Evolutionary conservation across 2,797 vertebrate species (phyloP), one percentile per base, ranked within the genome.

Genomic region (Sebastes dallii): DNA sequence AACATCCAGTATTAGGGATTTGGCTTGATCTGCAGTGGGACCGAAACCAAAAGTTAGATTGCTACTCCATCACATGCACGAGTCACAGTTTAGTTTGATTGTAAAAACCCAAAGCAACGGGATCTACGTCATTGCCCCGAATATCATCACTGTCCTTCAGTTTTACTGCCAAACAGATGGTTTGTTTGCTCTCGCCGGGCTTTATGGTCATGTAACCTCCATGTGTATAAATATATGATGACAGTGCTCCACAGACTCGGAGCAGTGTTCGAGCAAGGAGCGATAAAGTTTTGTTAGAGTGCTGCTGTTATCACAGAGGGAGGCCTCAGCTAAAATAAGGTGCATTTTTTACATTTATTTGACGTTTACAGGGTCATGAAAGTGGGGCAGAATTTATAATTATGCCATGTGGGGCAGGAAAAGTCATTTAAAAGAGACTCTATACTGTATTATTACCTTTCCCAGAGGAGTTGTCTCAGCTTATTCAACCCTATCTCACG

Each of bases 311-410:
- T 91, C 83, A 68, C 83, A 65, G 60, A 78, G 62, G 73, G 67
- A 86, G 73, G 54, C 73, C 70, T 30, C 24, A 3, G 62, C 54
- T 78, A 61, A 72, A 84, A 75, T 36, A 77, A 66, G 75, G 30
- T 52, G 24, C 34, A 42, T 72, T 87, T 83, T 68, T 39, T 66
- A 7, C 18, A 70, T 91, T 82, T 55, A 78, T 82, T 85, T 85
- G 79, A 88, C 82, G 78, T 91, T 86, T 83, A 89, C 78, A 66
- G 60, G 71, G 54, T 84, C 61, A 74, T 81, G 67, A 86, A 90
- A 87, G 69, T 70, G 34, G 64, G 71, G n/a, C 52, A 25, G 64
- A 80, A 69, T 88, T 82, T 60, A 83, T 55, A 83, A 80, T 76
- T 74, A 71, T 69, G 59, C 30, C 72, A 83, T 62, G 18, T 75